Base-by-base conservation (phyloP, 2,113 vertebrate species). In the Donacobius atricapilla region DNA sequence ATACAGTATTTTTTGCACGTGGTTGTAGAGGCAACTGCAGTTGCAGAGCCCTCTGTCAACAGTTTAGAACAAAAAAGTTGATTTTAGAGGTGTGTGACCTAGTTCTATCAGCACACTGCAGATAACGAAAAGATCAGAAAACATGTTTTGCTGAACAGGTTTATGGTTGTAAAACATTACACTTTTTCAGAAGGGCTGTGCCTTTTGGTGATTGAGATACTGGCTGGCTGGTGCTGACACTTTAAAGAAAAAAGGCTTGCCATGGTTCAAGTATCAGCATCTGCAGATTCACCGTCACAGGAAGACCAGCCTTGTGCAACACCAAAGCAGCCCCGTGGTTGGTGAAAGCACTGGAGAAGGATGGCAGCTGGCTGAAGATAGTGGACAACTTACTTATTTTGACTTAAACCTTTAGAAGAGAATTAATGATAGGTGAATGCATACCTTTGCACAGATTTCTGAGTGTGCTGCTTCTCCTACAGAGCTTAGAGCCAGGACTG, bases 271-370 rank as follows among this genome's bases (percentile, higher is more conserved):
- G 23, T 22, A 63, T 3, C 64, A 37, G 27, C 10, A 14, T 8
- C 48, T 61, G 54, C 54, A 57, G 21, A 24, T 90, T 48, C 1
- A 2, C 40, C 76, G 15, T 10, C 50, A 23, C 0, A 47, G 50
- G 40, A 48, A 44, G 30, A 35, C 11, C n/a, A 33, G 31, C 20
- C 27, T 60, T 2, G 1, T 37, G 40, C 28, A 54, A 65, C 11
- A 89, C n/a, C 56, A 15, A 17, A 45, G 47, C 3, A 35, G 37
- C 16, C 16, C 45, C 2, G 4, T 3, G 18, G 54, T 0, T 70
- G 64, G 28, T 42, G 69, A 70, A 89, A 81, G 18, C 19, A 27
- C 22, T 28, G 83, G 79, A 90, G 60, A 64, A 11, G 12, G 48
- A 70, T 14, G 56, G 14, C 35, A 87, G 45, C n/a, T 58, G 28